These are phyloP conservation scores for Chymomyza amoena DNA, from an alignment of 2,888 invertebrate species.

Conservation along the genomic window DNA sequence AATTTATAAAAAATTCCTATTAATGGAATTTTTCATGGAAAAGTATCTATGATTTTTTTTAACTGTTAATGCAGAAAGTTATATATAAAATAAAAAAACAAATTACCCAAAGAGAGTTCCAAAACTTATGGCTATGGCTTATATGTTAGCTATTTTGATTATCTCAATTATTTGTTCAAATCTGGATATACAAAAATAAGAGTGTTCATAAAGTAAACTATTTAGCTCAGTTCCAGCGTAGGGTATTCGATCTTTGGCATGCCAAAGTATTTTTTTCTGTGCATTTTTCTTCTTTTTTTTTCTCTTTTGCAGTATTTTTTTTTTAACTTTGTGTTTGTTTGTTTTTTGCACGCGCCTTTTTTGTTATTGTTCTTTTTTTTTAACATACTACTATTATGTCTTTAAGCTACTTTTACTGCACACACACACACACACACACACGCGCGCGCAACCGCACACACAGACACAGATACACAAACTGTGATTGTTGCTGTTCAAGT, in stretches of 20 bases:
- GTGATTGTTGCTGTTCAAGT: conserved; percentile 12
- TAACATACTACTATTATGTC: background rate
- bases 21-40: too few relatives aligned
- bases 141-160: too few relatives aligned
- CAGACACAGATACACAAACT: background rate
- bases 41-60: too few relatives aligned
- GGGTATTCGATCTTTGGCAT: background rate
- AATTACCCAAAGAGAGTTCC: too few relatives aligned
- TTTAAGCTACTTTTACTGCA: background rate
- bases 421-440: background rate
- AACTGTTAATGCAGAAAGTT: too few relatives aligned
- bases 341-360: conserved; percentile 50
- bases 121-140: too few relatives aligned
- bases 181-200: too few relatives aligned
- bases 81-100: too few relatives aligned
- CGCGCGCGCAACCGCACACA: conserved; percentile 17
- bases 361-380: conserved; percentile 19
- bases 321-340: conserved; percentile 36
- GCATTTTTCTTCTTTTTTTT: conserved; percentile 22
- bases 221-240: too few relatives aligned
- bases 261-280: background rate
- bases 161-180: too few relatives aligned
- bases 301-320: conserved; percentile 29
- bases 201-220: too few relatives aligned
- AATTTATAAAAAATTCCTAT: too few relatives aligned